Percentiles rank a stretch among this genome's conserved stretches.
Evolutionary conservation across 2,113 vertebrate species (phyloP).

Genomic region (Piaya cayana): DNA sequence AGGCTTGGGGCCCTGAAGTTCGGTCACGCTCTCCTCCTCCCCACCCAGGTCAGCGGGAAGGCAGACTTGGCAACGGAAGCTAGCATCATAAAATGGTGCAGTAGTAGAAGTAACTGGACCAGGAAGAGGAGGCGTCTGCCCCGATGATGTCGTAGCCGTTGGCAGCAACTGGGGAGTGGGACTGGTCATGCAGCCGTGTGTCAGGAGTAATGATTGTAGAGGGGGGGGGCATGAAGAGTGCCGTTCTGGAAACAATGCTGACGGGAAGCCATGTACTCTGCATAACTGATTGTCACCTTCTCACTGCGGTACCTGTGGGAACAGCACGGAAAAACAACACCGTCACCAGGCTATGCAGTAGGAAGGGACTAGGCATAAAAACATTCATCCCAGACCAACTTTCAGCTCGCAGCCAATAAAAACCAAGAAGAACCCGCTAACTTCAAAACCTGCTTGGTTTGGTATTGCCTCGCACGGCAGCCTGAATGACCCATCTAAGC

Average conservation of each 20-base stretch:
- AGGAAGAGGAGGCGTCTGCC: constrained; percentile 85
- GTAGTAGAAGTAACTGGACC: constrained; percentile 91
- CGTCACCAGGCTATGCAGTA: fast-evolving
- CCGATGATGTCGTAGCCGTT: constrained; percentile 86
- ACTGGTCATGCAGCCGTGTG: constrained; percentile 86
- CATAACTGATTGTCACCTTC: constrained; percentile 89
- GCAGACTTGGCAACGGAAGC: constrained; percentile 87
- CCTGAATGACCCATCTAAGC: not conserved
- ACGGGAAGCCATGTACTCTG: constrained; percentile 85
- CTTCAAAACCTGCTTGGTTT: not conserved
- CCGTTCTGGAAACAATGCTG: constrained; percentile 86
- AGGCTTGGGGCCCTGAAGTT: constrained; percentile 82
- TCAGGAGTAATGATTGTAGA: constrained; percentile 92
- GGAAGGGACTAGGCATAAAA: fast-evolving
- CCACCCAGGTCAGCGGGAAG: constrained; percentile 78
- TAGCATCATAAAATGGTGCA: constrained; percentile 90
- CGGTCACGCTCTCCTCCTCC: constrained; percentile 69
- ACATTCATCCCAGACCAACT: not conserved
- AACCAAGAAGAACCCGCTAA: not conserved
- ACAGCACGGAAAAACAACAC: not conserved
- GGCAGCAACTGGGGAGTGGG: constrained; percentile 81
- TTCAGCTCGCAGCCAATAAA: fast-evolving
- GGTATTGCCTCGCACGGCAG: not conserved
- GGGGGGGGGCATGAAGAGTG: constrained; percentile 85
- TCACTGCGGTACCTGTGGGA: constrained; percentile 81